Conservation (phyloP, 2,888 invertebrate species). For the Punctoribates punctum region DNA sequence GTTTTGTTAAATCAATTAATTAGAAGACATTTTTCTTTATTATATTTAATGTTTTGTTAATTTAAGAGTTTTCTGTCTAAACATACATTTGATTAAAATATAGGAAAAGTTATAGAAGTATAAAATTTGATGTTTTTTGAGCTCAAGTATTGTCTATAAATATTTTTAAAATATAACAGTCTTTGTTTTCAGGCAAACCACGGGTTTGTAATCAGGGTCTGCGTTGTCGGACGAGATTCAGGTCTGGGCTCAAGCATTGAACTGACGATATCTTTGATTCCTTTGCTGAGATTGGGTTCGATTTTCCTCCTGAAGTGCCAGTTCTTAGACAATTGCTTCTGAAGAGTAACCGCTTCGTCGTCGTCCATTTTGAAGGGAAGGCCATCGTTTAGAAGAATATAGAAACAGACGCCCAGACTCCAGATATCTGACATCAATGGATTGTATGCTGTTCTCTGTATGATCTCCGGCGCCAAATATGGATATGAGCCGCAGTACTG, state of each 20-base stretch:
- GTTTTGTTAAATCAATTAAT: too few species aligned
- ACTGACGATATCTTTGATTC: background rate
- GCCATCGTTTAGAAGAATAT: constrained; percentile 23
- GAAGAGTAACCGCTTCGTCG: background rate
- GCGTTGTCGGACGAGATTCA: background rate
- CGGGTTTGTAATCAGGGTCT: too few species aligned
- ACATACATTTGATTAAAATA: too few species aligned
- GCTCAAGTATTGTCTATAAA: too few species aligned
- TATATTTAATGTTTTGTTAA: too few species aligned
- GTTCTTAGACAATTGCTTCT: constrained; percentile 4
- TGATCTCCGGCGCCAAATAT: constrained; percentile 34
- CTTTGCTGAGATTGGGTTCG: background rate
- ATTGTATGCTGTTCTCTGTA: constrained; percentile 19
- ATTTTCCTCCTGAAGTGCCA: constrained; percentile 8
- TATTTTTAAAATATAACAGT: too few species aligned
- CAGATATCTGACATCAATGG: constrained; percentile 35
- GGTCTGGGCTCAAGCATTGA: constrained; percentile 24
- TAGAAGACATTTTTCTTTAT: too few species aligned
- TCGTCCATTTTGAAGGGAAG: constrained; percentile 31
- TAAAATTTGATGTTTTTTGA: too few species aligned
- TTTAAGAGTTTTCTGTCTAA: too few species aligned
- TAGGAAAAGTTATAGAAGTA: too few species aligned
- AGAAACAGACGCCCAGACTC: constrained; percentile 37
- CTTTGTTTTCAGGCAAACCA: too few species aligned
- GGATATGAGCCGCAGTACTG: constrained; percentile 33